Percentiles rank a stretch among this genome's conserved stretches.
Conservation (phyloP, 2,888 invertebrate species). For the Blera fallax region DNA sequence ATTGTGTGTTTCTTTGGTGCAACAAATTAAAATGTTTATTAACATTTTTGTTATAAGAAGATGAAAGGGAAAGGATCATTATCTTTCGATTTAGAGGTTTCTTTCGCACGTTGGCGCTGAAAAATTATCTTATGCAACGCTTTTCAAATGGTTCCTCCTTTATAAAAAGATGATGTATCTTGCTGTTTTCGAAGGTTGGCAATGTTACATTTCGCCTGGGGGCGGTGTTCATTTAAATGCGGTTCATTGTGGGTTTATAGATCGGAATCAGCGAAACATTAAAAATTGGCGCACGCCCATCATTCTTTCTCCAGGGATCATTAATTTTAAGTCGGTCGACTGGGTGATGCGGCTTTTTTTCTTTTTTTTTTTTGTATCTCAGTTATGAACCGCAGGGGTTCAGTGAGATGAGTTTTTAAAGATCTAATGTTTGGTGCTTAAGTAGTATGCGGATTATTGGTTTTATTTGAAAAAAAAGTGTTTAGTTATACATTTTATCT, state of each 20-base stretch:
- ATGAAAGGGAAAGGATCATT: conserved; percentile 12
- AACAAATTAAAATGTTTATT: conserved; percentile 18
- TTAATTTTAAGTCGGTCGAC: conserved; percentile 2
- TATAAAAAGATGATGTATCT: conserved; percentile 9
- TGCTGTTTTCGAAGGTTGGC: not conserved
- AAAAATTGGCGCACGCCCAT: conserved; percentile 23
- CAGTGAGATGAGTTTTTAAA: not conserved
- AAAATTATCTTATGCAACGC: conserved; percentile 13
- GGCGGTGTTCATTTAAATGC: conserved; percentile 19
- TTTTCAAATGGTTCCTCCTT: conserved; percentile 6
- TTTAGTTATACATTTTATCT: not conserved
- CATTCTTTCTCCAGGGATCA: not conserved
- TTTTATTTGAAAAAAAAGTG: not conserved
- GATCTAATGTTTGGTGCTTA: not conserved
- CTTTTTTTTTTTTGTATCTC: not conserved
- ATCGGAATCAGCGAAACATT: conserved; percentile 3
- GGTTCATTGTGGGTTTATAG: not conserved
- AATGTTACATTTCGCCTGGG: not conserved
- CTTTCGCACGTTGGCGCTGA: conserved; percentile 9
- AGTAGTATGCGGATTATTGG: conserved; percentile 2
- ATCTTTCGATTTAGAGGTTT: not conserved
- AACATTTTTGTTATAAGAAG: not conserved
- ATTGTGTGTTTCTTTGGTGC: not conserved
- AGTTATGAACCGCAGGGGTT: not conserved
- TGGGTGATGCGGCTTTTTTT: not conserved